Conservation (phyloP, 2,888 invertebrate genomes). For the Diploptera punctata region DNA sequence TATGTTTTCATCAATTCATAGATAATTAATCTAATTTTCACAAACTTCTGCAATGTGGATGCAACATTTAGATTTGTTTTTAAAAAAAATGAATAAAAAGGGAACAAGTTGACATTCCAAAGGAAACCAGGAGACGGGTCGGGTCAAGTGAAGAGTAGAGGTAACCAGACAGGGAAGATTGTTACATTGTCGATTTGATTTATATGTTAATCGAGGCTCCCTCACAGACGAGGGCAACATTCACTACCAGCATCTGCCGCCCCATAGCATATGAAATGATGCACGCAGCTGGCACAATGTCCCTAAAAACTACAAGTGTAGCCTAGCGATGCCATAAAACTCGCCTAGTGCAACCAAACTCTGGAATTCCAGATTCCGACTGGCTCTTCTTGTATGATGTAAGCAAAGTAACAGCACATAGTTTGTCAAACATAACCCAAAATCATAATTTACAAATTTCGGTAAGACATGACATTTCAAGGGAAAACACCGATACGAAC, state of each 20-base stretch:
- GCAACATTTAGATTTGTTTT: no score
- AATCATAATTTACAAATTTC: no score
- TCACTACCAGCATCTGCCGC: conserved; percentile 7
- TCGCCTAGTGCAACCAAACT: not conserved
- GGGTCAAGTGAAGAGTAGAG: not conserved
- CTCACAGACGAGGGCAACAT: conserved; percentile 32
- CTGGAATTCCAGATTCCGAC: not conserved
- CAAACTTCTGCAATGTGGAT: no score
- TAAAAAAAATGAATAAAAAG: no score
- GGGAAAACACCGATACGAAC: no score
- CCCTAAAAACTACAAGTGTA: not conserved
- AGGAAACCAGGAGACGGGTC: not conserved
- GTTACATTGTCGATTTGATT: conserved; percentile 50
- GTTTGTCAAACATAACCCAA: no score
- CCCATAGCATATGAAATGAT: conserved; percentile 43
- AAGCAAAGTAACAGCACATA: no score
- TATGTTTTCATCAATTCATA: no score
- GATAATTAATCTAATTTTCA: no score
- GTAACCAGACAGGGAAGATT: conserved; percentile 3
- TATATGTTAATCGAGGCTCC: conserved; percentile 54
- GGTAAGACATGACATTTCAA: no score
- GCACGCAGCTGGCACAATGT: not conserved
- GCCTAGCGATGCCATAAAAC: not conserved
- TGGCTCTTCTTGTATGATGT: no score
- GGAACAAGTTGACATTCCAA: no score